Evolutionary conservation across 1,140 invertebrate genomes (phyloP).

Genomic region (Delia radicum): DNA sequence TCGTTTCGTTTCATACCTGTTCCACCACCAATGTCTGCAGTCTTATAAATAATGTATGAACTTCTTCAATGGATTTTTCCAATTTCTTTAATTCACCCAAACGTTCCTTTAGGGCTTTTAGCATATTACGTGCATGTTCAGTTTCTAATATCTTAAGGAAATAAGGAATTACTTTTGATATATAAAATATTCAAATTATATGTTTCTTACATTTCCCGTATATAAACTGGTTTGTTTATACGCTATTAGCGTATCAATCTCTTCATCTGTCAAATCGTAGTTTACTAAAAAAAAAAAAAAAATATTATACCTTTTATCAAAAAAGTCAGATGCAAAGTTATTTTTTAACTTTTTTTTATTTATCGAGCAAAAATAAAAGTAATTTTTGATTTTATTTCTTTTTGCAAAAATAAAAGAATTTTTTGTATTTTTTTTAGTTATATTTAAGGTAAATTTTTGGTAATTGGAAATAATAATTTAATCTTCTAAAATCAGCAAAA

Average conservation of each 20-base stretch:
- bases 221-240: conserved; percentile 51
- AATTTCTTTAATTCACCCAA: conserved; percentile 50
- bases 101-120: conserved; percentile 49
- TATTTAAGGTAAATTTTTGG: too few species aligned
- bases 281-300: conserved; percentile 38
- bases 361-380: too few species aligned
- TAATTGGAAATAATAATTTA: too few species aligned
- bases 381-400: too few species aligned
- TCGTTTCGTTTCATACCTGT: conserved; percentile 31
- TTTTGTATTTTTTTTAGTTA: too few species aligned
- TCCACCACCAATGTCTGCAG: conserved; percentile 53
- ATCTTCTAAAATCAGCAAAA: too few species aligned
- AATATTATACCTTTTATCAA: too few species aligned
- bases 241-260: conserved; percentile 49
- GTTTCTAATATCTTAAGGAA: conserved; percentile 46
- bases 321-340: too few species aligned
- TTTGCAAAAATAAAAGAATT: too few species aligned
- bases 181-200: not conserved
- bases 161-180: not conserved
- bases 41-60: conserved; percentile 48
- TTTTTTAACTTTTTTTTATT: too few species aligned
- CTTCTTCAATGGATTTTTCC: conserved; percentile 53
- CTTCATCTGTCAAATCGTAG: conserved; percentile 48
- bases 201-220: conserved; percentile 48
- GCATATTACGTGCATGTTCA: conserved; percentile 40